These are phyloP conservation scores for Eilema griseolum DNA, from an alignment of 2,888 invertebrate genomes.

Conservation along the genomic window DNA sequence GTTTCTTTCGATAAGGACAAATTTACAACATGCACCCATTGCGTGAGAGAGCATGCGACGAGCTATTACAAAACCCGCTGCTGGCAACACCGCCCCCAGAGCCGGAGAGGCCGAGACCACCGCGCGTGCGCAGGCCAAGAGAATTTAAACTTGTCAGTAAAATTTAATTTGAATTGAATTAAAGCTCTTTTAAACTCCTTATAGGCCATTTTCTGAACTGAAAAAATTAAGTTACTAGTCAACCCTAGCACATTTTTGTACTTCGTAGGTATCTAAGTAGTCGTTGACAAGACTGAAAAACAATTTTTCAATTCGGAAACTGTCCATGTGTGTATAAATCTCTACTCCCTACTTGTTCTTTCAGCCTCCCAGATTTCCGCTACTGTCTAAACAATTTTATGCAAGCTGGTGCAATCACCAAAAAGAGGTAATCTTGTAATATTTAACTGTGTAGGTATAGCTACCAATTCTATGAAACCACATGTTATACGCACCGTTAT, in stretches of 20 bases:
- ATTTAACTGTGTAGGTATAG: background rate
- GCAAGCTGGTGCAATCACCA: conserved; percentile 78
- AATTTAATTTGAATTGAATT: background rate
- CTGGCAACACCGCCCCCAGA: conserved; percentile 76
- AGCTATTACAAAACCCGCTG: conserved; percentile 67
- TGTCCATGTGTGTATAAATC: too few relatives aligned
- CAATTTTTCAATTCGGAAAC: background rate
- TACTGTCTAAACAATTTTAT: conserved; percentile 71
- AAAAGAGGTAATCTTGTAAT: conserved; percentile 68
- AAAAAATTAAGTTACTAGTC: background rate
- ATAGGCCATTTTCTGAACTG: too few relatives aligned
- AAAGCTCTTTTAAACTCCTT: too few relatives aligned
- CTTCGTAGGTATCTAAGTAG: background rate
- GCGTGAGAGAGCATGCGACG: conserved; percentile 70
- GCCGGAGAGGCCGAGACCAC: conserved; percentile 72
- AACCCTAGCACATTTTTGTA: background rate
- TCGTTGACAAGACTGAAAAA: background rate
- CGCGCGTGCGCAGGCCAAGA: conserved; percentile 69
- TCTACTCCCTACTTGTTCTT: conserved; percentile 32
- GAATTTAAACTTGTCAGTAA: conserved; percentile 71
- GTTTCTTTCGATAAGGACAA: background rate
- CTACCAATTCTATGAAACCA: too few relatives aligned
- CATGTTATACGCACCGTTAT: too few relatives aligned
- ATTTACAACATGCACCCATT: conserved; percentile 68
- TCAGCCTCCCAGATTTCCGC: conserved; percentile 76